These are phyloP conservation scores for Halictus ligatus DNA, from an alignment of 2,888 invertebrate species.

Conservation along the genomic window DNA sequence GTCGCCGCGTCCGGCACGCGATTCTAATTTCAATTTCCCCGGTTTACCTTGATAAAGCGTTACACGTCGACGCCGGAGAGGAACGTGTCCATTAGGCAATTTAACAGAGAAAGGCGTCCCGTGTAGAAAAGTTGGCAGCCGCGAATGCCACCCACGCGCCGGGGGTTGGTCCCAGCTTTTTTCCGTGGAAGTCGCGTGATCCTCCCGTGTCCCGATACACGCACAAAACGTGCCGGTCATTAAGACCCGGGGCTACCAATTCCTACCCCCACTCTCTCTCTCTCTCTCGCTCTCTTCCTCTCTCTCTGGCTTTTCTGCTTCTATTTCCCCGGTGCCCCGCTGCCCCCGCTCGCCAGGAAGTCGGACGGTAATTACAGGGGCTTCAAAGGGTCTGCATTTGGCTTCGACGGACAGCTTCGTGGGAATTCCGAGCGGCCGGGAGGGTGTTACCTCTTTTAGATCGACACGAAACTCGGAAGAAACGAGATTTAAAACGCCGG, in stretches of 20 bases:
- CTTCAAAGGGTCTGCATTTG: slow-evolving; percentile 71
- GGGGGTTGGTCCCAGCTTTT: slow-evolving; percentile 56
- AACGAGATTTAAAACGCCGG: slow-evolving; percentile 58
- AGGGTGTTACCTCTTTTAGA: slow-evolving; percentile 37
- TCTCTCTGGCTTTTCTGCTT: slow-evolving; percentile 38
- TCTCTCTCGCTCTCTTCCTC: neutral
- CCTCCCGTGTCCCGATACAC: slow-evolving; percentile 56
- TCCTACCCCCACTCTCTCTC: neutral
- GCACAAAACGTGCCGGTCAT: slow-evolving; percentile 67
- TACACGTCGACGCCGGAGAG: neutral
- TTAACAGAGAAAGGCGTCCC: slow-evolving; percentile 10
- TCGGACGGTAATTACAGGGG: slow-evolving; percentile 70
- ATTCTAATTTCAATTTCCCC: slow-evolving; percentile 50
- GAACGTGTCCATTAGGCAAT: slow-evolving; percentile 13
- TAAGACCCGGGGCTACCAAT: slow-evolving; percentile 44
- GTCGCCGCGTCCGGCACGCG: neutral
- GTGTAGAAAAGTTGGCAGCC: slow-evolving; percentile 10
- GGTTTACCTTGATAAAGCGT: slow-evolving; percentile 35
- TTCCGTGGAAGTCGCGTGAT: slow-evolving; percentile 66
- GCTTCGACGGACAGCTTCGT: slow-evolving; percentile 69
- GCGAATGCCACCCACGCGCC: slow-evolving; percentile 2
- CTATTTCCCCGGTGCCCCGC: slow-evolving; percentile 43
- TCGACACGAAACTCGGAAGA: slow-evolving; percentile 59
- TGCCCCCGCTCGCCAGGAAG: slow-evolving; percentile 63
- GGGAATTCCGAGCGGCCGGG: slow-evolving; percentile 62